Percentiles rank a stretch among this genome's conserved stretches.
phyloP scores from a whole-genome alignment of 2,797 vertebrate species.

The Syndactyla subalaris region DNA sequence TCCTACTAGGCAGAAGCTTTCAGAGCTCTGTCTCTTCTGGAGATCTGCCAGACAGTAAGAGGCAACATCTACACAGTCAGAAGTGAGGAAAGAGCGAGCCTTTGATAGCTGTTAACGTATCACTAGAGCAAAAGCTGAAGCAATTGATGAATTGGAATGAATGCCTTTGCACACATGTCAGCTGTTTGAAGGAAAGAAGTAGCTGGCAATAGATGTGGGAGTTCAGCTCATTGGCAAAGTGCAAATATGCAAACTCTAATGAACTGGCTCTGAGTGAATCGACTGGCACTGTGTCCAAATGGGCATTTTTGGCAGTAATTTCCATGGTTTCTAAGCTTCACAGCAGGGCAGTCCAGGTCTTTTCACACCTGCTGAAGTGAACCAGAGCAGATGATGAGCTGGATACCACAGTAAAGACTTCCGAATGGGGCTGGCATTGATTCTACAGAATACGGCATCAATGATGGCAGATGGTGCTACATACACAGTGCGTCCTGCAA shows the following conservation, averaged over 20 bases:
- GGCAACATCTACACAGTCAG: neutral
- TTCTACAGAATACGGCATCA: slow-evolving; percentile 28
- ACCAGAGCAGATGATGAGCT: slow-evolving; percentile 47
- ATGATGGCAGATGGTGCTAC: slow-evolving; percentile 55
- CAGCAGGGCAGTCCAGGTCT: slow-evolving; percentile 54
- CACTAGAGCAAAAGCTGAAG: slow-evolving; percentile 47
- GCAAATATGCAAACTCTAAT: slow-evolving; percentile 40
- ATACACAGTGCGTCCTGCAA: neutral
- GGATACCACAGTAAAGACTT: slow-evolving; percentile 28
- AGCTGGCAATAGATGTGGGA: slow-evolving; percentile 56
- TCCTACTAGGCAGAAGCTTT: neutral
- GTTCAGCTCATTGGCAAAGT: slow-evolving; percentile 44
- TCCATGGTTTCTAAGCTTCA: slow-evolving; percentile 37
- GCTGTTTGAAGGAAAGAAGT: slow-evolving; percentile 54
- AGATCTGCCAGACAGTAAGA: slow-evolving; percentile 9
- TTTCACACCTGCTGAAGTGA: slow-evolving; percentile 69
- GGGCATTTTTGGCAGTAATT: slow-evolving; percentile 41
- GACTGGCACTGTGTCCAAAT: slow-evolving; percentile 60
- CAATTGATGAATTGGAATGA: slow-evolving; percentile 47
- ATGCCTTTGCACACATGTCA: slow-evolving; percentile 67
- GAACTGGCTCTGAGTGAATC: slow-evolving; percentile 52
- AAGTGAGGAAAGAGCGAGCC: neutral
- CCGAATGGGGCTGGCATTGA: slow-evolving; percentile 11
- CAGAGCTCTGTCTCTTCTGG: neutral
- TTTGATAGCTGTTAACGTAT: neutral